Conservation (phyloP, 2,797 vertebrate species). For the Champsocephalus gunnari region DNA sequence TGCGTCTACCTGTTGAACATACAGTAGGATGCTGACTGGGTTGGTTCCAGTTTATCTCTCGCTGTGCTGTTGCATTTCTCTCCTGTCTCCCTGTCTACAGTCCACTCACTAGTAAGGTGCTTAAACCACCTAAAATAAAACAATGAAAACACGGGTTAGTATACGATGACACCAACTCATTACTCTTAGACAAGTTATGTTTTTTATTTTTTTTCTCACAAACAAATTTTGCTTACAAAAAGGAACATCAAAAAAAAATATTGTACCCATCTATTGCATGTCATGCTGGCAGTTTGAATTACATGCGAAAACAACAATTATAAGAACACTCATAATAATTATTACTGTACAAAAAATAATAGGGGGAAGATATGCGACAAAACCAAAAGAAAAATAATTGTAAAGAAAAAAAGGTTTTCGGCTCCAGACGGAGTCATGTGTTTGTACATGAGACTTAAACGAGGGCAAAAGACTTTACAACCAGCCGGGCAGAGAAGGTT, state of each 20-base stretch:
- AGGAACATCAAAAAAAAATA: constrained; percentile 80
- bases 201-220: constrained; percentile 78
- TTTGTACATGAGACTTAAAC: constrained; percentile 67
- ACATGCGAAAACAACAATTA: constrained; percentile 89
- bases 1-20: constrained; percentile 33
- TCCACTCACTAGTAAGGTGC: constrained; percentile 15
- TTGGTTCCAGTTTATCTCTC: constrained; percentile 27
- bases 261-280: constrained; percentile 92
- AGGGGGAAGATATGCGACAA: constrained; percentile 41
- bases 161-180: constrained; percentile 6
- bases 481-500: constrained; percentile 33
- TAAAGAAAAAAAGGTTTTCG: constrained; percentile 57
- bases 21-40: constrained; percentile 9
- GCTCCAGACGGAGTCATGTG: constrained; percentile 54
- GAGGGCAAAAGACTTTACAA: constrained; percentile 57
- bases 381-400: constrained; percentile 45
- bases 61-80: constrained; percentile 27
- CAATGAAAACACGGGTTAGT: constrained; percentile 21
- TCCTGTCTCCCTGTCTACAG: constrained; percentile 38
- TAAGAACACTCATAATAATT: constrained; percentile 76
- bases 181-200: constrained; percentile 50
- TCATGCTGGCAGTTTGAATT: constrained; percentile 89
- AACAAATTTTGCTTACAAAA: constrained; percentile 84
- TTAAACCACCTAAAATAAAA: constrained; percentile 46
- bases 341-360: constrained; percentile 77